Conservation (phyloP, 2,113 vertebrate species). For the Columba janthina region DNA sequence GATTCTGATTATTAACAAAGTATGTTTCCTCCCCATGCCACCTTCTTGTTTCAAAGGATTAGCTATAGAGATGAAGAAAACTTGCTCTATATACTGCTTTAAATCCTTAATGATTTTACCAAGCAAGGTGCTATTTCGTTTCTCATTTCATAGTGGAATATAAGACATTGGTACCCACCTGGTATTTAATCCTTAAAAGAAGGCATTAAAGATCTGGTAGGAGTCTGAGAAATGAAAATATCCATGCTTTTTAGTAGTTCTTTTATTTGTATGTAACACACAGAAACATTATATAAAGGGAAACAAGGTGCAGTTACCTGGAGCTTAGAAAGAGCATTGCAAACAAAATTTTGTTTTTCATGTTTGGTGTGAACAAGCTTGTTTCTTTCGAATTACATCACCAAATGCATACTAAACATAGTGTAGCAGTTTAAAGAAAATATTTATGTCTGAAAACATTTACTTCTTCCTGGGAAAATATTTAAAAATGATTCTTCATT, state of each 20-base stretch:
- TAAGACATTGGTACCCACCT: background rate
- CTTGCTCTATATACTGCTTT: background rate
- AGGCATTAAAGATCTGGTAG: background rate
- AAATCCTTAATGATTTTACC: background rate
- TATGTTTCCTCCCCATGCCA: background rate
- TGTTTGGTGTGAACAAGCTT: background rate
- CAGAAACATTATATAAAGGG: background rate
- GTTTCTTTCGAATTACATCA: background rate
- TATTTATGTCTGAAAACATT: background rate
- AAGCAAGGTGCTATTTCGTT: background rate
- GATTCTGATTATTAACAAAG: background rate
- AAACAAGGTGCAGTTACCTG: rapidly evolving
- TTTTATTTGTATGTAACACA: background rate
- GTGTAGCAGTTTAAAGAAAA: background rate
- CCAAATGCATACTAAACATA: background rate
- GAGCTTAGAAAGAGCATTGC: background rate
- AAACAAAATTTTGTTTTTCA: background rate
- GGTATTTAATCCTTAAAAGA: background rate
- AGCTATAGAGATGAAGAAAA: background rate
- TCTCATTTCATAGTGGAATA: background rate
- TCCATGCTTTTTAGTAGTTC: background rate
- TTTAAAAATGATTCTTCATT: background rate
- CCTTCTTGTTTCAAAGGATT: background rate
- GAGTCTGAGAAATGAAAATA: background rate
- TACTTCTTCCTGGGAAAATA: background rate